Conservation (phyloP, 2,797 vertebrate genomes). For the Podarcis siculus region DNA sequence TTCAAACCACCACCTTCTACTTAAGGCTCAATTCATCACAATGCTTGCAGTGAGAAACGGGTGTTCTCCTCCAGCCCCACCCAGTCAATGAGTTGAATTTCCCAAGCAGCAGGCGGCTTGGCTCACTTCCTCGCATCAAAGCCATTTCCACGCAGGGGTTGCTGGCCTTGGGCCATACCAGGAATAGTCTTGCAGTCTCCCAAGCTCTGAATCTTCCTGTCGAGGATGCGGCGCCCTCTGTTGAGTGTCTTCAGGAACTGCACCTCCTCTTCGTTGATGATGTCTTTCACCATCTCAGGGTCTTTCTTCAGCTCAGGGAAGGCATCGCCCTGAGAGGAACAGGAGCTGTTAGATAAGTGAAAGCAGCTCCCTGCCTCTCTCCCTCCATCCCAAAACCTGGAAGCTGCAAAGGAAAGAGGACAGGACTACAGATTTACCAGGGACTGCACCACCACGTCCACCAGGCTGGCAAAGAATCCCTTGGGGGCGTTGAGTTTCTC, state of each 20-base stretch:
- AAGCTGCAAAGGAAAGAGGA: not conserved
- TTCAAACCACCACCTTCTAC: not conserved
- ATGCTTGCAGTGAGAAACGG: not conserved
- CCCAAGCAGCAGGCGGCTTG: not conserved
- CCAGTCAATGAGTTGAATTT: not conserved
- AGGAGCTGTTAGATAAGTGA: not conserved
- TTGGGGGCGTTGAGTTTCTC: conserved; percentile 93
- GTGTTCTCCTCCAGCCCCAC: too few species aligned
- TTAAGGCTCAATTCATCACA: not conserved
- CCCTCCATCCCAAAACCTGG: not conserved
- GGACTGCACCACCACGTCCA: conserved; percentile 93
- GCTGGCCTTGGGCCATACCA: conserved; percentile 75
- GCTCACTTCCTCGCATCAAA: not conserved
- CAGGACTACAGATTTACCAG: conserved; percentile 80
- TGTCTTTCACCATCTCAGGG: conserved; percentile 95
- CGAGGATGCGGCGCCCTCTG: conserved; percentile 94
- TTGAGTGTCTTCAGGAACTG: conserved; percentile 98
- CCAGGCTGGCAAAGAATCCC: conserved; percentile 94
- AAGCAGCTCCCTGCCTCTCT: not conserved
- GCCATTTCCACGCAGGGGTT: not conserved
- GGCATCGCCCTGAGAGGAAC: conserved; percentile 85
- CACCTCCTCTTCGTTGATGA: conserved; percentile 95
- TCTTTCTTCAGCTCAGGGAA: conserved; percentile 97
- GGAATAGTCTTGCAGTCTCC: conserved; percentile 89
- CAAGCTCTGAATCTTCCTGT: conserved; percentile 94